Conservation (phyloP, 2,888 invertebrate species). For the Aethes cnicana region DNA sequence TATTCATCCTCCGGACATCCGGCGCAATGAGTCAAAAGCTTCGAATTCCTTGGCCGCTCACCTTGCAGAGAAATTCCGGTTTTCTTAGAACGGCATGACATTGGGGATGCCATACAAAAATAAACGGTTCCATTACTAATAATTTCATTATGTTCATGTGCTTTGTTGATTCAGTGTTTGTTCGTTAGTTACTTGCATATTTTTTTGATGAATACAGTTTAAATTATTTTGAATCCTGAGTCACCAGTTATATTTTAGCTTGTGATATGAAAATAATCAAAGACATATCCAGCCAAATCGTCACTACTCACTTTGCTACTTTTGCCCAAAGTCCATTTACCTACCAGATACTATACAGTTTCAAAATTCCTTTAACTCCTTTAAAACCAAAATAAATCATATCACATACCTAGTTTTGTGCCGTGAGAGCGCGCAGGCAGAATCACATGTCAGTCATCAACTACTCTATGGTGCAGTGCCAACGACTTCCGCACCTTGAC, state of each 20-base stretch:
- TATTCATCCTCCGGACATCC: slow-evolving; percentile 27
- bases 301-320: too few species aligned
- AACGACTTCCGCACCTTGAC: slow-evolving; percentile 73
- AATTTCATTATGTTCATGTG: slow-evolving; percentile 47
- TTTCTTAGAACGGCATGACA: slow-evolving; percentile 47
- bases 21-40: slow-evolving; percentile 45
- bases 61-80: slow-evolving; percentile 55
- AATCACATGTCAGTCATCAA: slow-evolving; percentile 42
- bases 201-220: too few species aligned
- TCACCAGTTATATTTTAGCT: too few species aligned
- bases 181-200: slow-evolving; percentile 4
- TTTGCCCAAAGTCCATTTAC: too few species aligned
- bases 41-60: slow-evolving; percentile 33
- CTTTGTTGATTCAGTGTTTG: not conserved
- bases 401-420: not conserved
- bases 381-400: too few species aligned
- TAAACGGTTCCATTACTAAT: slow-evolving; percentile 44
- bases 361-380: too few species aligned
- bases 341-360: too few species aligned
- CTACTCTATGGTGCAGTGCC: slow-evolving; percentile 60
- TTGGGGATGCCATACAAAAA: slow-evolving; percentile 46
- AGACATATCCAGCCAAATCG: too few species aligned
- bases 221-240: too few species aligned
- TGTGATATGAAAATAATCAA: too few species aligned
- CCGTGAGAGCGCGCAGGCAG: slow-evolving; percentile 34